Conservation (phyloP, 1,140 invertebrate genomes). For the Phthorimaea operculella region DNA sequence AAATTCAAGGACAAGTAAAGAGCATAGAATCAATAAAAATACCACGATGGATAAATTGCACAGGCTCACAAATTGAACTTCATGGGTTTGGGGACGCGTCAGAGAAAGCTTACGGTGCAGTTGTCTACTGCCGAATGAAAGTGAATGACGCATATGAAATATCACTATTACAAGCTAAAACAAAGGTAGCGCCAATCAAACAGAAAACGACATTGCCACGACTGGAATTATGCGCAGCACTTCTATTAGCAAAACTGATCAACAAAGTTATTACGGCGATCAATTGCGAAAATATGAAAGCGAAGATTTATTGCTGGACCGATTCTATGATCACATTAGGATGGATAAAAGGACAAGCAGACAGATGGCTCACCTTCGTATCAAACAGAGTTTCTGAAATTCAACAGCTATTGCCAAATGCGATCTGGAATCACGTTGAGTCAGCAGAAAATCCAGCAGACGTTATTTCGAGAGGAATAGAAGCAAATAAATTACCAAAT, state of each 20-base stretch:
- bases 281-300: not conserved
- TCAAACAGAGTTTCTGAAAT: slow-evolving; percentile 43
- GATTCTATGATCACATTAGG: slow-evolving; percentile 41
- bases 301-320: slow-evolving; percentile 10
- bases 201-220: not conserved
- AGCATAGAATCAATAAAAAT: not conserved
- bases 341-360: slow-evolving; percentile 33
- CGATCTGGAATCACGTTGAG: slow-evolving; percentile 8
- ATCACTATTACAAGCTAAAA: not conserved
- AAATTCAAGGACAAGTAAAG: not conserved
- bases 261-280: too few species aligned
- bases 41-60: slow-evolving; percentile 5
- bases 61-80: slow-evolving; percentile 13
- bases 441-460: slow-evolving; percentile 26
- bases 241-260: not conserved
- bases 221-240: not conserved
- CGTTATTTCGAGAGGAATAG: slow-evolving; percentile 32
- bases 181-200: not conserved
- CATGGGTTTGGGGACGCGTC: slow-evolving; percentile 36
- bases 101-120: slow-evolving; percentile 26
- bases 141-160: not conserved
- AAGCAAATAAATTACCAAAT: slow-evolving; percentile 14
- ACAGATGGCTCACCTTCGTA: slow-evolving; percentile 34
- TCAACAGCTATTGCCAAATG: slow-evolving; percentile 5
- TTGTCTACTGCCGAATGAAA: slow-evolving; percentile 22